phyloP scores from a whole-genome alignment of 2,888 invertebrate genomes.

The Branchinecta sandiegonensis region DNA sequence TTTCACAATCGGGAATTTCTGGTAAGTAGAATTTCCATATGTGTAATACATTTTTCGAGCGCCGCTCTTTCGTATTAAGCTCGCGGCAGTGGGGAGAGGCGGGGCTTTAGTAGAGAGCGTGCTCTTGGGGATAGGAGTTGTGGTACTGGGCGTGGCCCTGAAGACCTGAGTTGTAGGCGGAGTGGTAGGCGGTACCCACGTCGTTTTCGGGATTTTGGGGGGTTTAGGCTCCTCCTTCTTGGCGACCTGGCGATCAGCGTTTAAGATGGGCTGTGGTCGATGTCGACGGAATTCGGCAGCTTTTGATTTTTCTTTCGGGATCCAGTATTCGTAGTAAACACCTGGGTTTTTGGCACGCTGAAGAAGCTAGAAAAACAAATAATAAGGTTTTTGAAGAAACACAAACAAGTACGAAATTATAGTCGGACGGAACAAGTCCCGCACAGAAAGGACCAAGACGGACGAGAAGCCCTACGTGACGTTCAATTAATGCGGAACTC shows the following conservation, averaged over 20 bases:
- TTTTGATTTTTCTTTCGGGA: slow-evolving; percentile 25
- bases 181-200: slow-evolving; percentile 17
- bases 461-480: neutral
- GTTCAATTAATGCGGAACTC: neutral
- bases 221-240: slow-evolving; percentile 1
- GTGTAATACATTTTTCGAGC: slow-evolving; percentile 13
- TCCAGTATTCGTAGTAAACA: slow-evolving; percentile 34
- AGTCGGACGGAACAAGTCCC: neutral
- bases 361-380: slow-evolving; percentile 31
- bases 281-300: neutral
- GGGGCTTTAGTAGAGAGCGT: slow-evolving; percentile 17
- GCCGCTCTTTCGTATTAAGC: slow-evolving; percentile 22
- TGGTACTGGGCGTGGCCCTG: slow-evolving; percentile 12
- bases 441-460: slow-evolving; percentile 3
- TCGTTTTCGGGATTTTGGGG: neutral
- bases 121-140: neutral
- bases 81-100: slow-evolving; percentile 24
- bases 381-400: neutral
- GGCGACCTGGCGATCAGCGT: neutral
- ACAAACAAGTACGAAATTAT: too few species aligned
- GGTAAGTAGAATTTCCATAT: slow-evolving; percentile 11
- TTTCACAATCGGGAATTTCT: slow-evolving; percentile 7
- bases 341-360: slow-evolving; percentile 34
- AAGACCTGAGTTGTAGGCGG: slow-evolving; percentile 19
- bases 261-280: neutral